Base-by-base conservation (phyloP, 1,140 invertebrate genomes). In the Xylocopa sonorina region DNA sequence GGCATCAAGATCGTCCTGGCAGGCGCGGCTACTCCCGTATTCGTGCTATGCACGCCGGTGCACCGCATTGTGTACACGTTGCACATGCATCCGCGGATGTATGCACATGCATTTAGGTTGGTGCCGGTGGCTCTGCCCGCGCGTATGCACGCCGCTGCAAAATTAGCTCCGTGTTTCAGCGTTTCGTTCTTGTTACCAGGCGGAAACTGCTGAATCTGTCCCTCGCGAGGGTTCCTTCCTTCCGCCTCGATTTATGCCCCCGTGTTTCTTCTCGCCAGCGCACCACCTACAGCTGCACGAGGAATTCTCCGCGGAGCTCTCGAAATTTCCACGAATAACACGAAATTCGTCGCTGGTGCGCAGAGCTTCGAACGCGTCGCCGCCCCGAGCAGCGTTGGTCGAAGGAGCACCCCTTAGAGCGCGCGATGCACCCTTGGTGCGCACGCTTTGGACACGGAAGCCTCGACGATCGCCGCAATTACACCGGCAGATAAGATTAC, bases 401-500 rank as follows among this genome's bases (percentile, higher is more conserved):
- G n/a, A n/a, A n/a, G n/a, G n/a, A 41, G 66, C 18, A 50, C 24
- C 18, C 24, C 14, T n/a, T n/a, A n/a, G n/a, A n/a, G n/a, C n/a
- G n/a, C n/a, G n/a, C n/a, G n/a, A n/a, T n/a, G n/a, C 32, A 62
- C 48, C 76, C 63, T 79, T 64, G 69, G 10, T 46, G 51, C 68
- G n/a, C 32, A 62, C 48, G 69, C 63, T 79, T 64, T 64, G 10
- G 38, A 46, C 68, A 64, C 41, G 58, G 12, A n/a, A 38, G 66
- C 53, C 21, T 55, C 48, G 68, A 63, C 55, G 64, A 58, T 79
- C 43, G 79, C 34, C 69, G 80, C 84, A 89, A 90, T 90, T 90
- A 88, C 75, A 82, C 85, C 73, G 72, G 24, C 43, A 81, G 85
- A 88, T 83, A 84, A 86, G 69, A 86, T 91, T 91, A 89, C 86